Base-by-base conservation (phyloP, 2,797 vertebrate species). In the Falco berigora region DNA sequence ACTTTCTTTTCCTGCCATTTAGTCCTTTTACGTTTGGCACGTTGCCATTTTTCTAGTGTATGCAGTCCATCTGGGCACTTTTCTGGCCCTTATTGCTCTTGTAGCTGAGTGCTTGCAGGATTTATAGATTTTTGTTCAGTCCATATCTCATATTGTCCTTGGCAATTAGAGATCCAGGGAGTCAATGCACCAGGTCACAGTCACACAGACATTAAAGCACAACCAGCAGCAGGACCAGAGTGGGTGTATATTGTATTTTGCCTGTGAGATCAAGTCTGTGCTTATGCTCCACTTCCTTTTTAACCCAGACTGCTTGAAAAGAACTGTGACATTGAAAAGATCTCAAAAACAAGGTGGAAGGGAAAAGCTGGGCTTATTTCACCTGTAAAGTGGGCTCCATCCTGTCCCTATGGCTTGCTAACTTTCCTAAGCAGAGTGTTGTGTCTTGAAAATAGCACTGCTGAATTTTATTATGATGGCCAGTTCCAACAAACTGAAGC, bases 401-500 rank as follows among this genome's bases (percentile, higher is more conserved):
- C n/a, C 49, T 21, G 44, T 30, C 44, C 27, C 49, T 18, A 5
- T 10, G 10, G 21, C 34, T 42, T 75, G 28, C 18, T 27, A n/a
- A 32, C 5, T 34, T 63, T 36, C 36, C 22, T 23, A 44, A 88
- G 32, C 12, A 8, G 4, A 34, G 21, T 59, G 42, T 55, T 38
- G 7, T 52, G 10, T 36, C 28, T 62, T 66, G 46, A 47, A 36
- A 68, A 10, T 11, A 78, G 3, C 14, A 36, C 15, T 56, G 55
- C 25, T 36, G 53, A 5, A 12, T 66, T 40, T 32, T 46, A n/a
- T 71, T 32, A 8, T 6, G 40, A 34, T 4, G 32, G 6, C 18
- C 27, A 8, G 15, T 32, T 64, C 32, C n/a, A 42, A n/a, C 23
- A 79, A 38, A 49, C 3, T 0, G 0, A 23, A 53, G 14, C 0